Evolutionary conservation across 1,140 invertebrate species (phyloP).

Genomic region (Anastatus disparis): DNA sequence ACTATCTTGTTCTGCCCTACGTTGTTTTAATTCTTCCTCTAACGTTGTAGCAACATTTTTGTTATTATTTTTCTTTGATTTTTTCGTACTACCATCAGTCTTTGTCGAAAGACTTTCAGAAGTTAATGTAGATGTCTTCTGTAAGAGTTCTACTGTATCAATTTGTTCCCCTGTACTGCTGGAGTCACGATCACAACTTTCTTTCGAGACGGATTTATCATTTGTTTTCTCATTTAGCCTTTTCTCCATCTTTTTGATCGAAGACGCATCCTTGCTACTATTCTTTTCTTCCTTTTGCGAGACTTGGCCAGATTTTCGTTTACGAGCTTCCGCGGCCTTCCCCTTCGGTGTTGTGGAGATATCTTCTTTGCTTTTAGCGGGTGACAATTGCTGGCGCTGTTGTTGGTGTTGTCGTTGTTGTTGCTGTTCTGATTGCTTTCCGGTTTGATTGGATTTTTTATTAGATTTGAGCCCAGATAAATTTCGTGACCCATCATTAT

Average conservation of each 20-base stretch:
- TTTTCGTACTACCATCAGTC: conserved; percentile 48
- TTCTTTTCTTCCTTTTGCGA: conserved; percentile 67
- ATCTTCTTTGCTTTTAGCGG: conserved; percentile 52
- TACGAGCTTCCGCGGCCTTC: conserved; percentile 64
- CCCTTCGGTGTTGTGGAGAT: conserved; percentile 34
- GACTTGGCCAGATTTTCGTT: conserved; percentile 70
- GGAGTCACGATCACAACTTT: not conserved
- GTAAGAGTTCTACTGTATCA: conserved; percentile 26
- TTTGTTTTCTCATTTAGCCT: conserved; percentile 65
- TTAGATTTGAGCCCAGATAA: conserved; percentile 61
- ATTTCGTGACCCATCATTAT: conserved; percentile 67
- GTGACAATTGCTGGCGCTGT: conserved; percentile 46
- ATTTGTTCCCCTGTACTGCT: conserved; percentile 15
- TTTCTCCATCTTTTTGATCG: conserved; percentile 78
- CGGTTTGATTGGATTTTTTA: conserved; percentile 53
- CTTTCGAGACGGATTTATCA: conserved; percentile 41
- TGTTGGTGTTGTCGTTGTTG: conserved; percentile 44
- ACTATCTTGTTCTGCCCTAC: conserved; percentile 66
- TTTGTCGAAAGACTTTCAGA: conserved; percentile 13
- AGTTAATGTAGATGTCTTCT: conserved; percentile 1
- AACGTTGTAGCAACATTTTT: conserved; percentile 59
- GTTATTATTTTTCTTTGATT: conserved; percentile 45
- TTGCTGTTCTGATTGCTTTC: conserved; percentile 40
- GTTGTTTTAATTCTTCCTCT: conserved; percentile 70
- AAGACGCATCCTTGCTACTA: conserved; percentile 69